phyloP scores from a whole-genome alignment of 2,888 invertebrate species.

The Lissonota sp. region DNA sequence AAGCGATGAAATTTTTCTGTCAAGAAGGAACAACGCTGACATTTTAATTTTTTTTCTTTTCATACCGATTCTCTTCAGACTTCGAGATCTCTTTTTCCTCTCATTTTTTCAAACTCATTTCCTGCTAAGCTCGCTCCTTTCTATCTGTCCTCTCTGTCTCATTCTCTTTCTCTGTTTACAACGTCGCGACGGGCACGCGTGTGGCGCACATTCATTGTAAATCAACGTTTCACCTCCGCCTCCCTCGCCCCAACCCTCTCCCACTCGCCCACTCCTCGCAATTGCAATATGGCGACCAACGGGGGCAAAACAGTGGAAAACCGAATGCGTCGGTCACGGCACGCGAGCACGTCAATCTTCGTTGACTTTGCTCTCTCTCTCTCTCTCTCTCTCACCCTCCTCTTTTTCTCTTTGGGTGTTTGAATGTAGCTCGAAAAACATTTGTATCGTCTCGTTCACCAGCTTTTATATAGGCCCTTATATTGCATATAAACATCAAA shows the following conservation, averaged over 20 bases:
- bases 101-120: slow-evolving; percentile 45
- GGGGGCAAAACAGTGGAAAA: slow-evolving; percentile 34
- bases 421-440: too few relatives aligned
- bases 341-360: slow-evolving; percentile 62
- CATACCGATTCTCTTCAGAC: background rate
- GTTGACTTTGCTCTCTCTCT: slow-evolving; percentile 40
- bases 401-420: background rate
- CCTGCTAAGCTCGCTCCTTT: slow-evolving; percentile 45
- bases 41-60: slow-evolving; percentile 8
- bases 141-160: slow-evolving; percentile 51
- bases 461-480: too few relatives aligned
- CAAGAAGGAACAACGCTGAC: slow-evolving; percentile 11
- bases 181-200: slow-evolving; percentile 4
- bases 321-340: slow-evolving; percentile 58
- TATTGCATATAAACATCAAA: too few relatives aligned
- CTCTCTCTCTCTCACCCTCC: background rate
- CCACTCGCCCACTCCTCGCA: slow-evolving; percentile 12
- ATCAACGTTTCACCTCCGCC: slow-evolving; percentile 66
- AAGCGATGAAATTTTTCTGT: slow-evolving; percentile 7
- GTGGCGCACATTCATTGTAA: slow-evolving; percentile 68
- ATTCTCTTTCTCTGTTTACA: background rate
- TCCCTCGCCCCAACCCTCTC: background rate
- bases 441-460: too few relatives aligned
- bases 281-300: slow-evolving; percentile 18
- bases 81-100: slow-evolving; percentile 32